phyloP scores from a whole-genome alignment of 2,888 invertebrate genomes.

The Pseudococcus viburni region DNA sequence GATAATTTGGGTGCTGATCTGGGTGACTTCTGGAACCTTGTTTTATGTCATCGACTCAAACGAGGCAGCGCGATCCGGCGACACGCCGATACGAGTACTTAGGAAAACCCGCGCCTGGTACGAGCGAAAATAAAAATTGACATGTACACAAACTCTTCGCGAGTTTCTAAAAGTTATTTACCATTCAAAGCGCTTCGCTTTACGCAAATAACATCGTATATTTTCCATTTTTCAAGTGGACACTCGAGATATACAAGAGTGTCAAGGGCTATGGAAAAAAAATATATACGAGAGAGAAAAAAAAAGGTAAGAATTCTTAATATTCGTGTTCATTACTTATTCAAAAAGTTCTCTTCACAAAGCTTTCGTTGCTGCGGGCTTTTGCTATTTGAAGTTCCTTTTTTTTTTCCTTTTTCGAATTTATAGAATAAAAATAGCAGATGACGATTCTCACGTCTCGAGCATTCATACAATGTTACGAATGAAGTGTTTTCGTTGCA shows the following conservation, averaged over 20 bases:
- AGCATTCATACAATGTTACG: constrained; percentile 61
- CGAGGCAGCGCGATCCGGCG: neutral
- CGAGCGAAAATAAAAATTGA: constrained; percentile 25
- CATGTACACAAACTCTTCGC: constrained; percentile 33
- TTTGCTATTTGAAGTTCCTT: constrained; percentile 58
- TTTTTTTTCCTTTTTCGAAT: constrained; percentile 36
- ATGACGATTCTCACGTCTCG: constrained; percentile 66
- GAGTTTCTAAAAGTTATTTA: constrained; percentile 53
- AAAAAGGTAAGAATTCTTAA: constrained; percentile 58
- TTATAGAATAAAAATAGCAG: constrained; percentile 60
- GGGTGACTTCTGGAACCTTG: constrained; percentile 42
- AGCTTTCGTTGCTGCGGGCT: constrained; percentile 46
- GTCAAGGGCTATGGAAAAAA: constrained; percentile 32
- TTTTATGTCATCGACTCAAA: constrained; percentile 12
- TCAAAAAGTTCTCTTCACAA: constrained; percentile 58
- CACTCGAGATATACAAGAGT: constrained; percentile 36
- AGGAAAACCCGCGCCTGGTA: neutral
- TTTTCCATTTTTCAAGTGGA: constrained; percentile 56
- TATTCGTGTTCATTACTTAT: constrained; percentile 60
- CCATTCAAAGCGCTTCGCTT: constrained; percentile 42
- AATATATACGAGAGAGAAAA: neutral
- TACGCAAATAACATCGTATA: constrained; percentile 51
- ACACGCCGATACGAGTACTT: neutral
- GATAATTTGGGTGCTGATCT: constrained; percentile 49
- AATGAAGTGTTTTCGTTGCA: constrained; percentile 66